Evolutionary conservation across 2,113 vertebrate species (phyloP).

Genomic region (Baryphthengus martii): DNA sequence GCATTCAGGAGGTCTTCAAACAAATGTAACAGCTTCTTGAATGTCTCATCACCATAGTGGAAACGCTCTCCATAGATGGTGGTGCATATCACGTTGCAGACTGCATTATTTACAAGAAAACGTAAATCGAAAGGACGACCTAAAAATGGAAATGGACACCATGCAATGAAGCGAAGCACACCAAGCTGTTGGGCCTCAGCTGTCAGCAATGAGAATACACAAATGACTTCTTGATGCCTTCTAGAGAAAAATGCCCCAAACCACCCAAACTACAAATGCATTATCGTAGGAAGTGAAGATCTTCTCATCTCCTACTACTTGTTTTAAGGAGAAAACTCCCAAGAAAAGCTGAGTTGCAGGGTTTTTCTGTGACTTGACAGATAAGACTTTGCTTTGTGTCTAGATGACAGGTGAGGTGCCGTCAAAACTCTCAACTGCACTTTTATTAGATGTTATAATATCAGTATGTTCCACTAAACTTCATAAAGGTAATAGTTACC

Average conservation of each 20-base stretch:
- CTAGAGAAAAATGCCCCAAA: background rate
- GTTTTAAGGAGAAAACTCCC: background rate
- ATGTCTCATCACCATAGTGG: constrained; percentile 36
- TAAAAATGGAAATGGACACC: background rate
- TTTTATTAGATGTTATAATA: background rate
- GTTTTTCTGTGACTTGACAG: background rate
- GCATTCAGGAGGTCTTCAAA: background rate
- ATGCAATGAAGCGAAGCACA: background rate
- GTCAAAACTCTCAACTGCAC: background rate
- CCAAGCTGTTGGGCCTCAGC: background rate
- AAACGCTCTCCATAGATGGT: constrained; percentile 61
- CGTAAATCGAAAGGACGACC: constrained; percentile 53
- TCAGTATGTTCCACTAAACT: background rate
- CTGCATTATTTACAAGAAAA: constrained; percentile 17
- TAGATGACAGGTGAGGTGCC: background rate
- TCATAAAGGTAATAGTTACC: background rate
- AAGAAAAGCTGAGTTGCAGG: background rate
- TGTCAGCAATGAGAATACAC: background rate
- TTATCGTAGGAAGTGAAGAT: background rate
- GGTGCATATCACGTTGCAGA: constrained; percentile 65
- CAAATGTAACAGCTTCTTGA: constrained; percentile 11
- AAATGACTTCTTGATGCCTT: background rate
- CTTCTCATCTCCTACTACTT: background rate
- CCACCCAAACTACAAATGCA: background rate
- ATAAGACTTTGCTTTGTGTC: background rate